Evolutionary conservation across 2,888 invertebrate genomes (phyloP).

Genomic region (Athalia rosae): DNA sequence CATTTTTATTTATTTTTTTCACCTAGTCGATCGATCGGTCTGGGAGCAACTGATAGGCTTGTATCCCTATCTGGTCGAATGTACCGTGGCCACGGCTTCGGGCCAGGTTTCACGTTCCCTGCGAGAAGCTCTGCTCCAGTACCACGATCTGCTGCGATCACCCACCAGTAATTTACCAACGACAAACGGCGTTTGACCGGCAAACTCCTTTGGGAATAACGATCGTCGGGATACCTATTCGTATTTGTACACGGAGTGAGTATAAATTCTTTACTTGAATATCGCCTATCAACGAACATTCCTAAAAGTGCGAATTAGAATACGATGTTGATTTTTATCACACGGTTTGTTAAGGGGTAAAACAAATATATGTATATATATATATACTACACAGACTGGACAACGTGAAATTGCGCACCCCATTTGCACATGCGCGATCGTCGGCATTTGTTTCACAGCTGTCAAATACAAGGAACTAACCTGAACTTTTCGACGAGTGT

Average conservation of each 20-base stretch:
- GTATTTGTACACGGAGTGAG: background rate
- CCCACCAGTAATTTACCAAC: slow-evolving; percentile 72
- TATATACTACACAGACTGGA: too few species aligned
- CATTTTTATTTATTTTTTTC: slow-evolving; percentile 40
- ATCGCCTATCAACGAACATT: slow-evolving; percentile 8
- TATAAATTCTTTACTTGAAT: background rate
- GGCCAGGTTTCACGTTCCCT: slow-evolving; percentile 87
- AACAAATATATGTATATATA: too few species aligned
- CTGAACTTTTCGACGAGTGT: too few species aligned
- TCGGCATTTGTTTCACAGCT: too few species aligned
- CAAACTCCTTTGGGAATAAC: slow-evolving; percentile 43
- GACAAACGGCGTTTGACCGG: slow-evolving; percentile 70
- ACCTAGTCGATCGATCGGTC: slow-evolving; percentile 87
- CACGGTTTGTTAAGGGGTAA: background rate
- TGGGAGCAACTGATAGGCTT: slow-evolving; percentile 95
- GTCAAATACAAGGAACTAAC: too few species aligned
- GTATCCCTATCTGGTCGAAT: slow-evolving; percentile 92
- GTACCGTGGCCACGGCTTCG: slow-evolving; percentile 85
- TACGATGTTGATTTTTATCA: background rate
- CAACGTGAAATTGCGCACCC: too few species aligned
- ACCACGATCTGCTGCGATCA: slow-evolving; percentile 86
- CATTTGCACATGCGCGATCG: too few species aligned
- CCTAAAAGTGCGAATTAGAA: slow-evolving; percentile 1
- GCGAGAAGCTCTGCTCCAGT: slow-evolving; percentile 91
- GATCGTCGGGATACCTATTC: slow-evolving; percentile 17